Evolutionary conservation across 2,797 vertebrate genomes (phyloP), one percentile per base, ranked within the genome.

Genomic region (Schizothorax lantsangensis): DNA sequence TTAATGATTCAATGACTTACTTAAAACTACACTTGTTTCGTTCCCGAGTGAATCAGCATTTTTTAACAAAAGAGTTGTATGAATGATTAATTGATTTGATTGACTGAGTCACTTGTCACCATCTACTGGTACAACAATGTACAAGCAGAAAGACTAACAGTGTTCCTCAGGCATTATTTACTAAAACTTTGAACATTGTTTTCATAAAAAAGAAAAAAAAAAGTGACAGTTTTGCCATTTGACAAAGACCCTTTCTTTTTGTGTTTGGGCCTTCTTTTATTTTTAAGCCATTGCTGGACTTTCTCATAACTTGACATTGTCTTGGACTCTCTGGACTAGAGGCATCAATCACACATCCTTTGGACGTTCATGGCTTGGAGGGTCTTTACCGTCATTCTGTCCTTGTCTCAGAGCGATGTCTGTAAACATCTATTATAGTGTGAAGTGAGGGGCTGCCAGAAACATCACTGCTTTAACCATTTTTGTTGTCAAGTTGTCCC

Each of bases 401-500:
- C 59, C 49, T 59, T 77, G 57, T 74, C 79, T 75, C 77, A 14
- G 83, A 84, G 78, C 33, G 33, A 33, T 80, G 52, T 77, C 52
- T 49, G 86, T 78, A 77, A 68, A 83, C 74, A 83, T 62, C 49
- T 83, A 57, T 59, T 83, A 68, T 74, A 33, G 69, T 26, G 52
- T 87, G 85, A 83, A 83, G 72, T 59, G 72, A 71, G 26, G 12
- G 8, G 38, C 57, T 83, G 73, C 72, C 86, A 87, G 49, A 83
- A 83, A 83, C 81, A 78, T 83, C 38, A 36, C 40, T 59, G 17
- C 49, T 79, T 78, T 57, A 38, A 19, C 36, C 33, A 57, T 82
- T 79, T 87, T 45, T 83, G 66, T 72, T 86, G 68, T 86, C 84
- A 86, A 62, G 38, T 72, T 85, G 38, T 80, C 66, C 21, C 40